Conservation (phyloP, 1,140 invertebrate genomes). For the Achatina immaculata region DNA sequence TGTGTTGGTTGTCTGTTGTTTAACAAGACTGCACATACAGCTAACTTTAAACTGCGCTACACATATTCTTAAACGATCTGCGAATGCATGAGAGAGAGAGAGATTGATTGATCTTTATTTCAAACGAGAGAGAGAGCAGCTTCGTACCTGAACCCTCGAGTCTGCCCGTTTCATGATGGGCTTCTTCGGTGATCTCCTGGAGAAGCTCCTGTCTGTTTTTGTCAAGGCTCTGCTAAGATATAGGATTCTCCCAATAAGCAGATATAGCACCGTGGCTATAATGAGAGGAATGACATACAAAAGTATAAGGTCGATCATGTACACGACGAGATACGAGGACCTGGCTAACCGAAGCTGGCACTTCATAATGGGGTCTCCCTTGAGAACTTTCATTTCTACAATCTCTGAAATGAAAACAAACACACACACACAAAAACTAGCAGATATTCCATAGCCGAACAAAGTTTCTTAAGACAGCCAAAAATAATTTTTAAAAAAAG, state of each 20-base stretch:
- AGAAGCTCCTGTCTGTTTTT: background rate
- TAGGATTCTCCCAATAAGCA: conserved; percentile 42
- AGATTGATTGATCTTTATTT: background rate
- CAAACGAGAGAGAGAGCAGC: background rate
- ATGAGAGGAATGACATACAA: conserved; percentile 77
- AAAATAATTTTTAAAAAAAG: too few species aligned
- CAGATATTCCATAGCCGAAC: background rate
- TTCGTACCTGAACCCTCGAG: conserved; percentile 27
- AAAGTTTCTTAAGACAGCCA: background rate
- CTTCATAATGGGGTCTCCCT: background rate
- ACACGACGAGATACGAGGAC: conserved; percentile 74
- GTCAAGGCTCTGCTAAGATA: conserved; percentile 21
- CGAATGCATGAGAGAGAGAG: too few species aligned
- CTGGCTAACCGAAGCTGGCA: conserved; percentile 72
- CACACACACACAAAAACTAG: background rate
- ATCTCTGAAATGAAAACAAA: background rate
- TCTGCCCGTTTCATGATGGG: background rate
- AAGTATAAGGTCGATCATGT: conserved; percentile 76
- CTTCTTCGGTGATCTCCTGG: background rate
- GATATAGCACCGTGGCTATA: conserved; percentile 74
- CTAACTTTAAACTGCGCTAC: too few species aligned
- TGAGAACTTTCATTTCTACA: background rate
- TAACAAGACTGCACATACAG: too few species aligned
- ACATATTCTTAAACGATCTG: background rate
- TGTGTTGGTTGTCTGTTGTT: too few species aligned